These are phyloP conservation scores for Sarcophaga subvicina DNA, from an alignment of 2,888 invertebrate species.

Conservation along the genomic window DNA sequence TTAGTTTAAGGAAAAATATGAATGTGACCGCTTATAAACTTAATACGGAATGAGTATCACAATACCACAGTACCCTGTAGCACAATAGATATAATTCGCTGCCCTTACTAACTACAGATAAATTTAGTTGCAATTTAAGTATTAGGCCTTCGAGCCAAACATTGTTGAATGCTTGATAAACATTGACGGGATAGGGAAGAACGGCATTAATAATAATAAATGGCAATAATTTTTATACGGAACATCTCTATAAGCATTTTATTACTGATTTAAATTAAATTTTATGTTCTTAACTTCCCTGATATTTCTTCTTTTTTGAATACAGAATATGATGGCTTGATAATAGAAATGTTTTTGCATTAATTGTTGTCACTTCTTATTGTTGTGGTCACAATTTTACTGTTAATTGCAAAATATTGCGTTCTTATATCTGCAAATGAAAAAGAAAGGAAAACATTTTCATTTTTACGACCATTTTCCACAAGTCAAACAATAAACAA, in stretches of 20 bases:
- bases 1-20: no score
- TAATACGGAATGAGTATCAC: no score
- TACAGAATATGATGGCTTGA: slow-evolving; percentile 39
- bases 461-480: background rate
- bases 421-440: slow-evolving; percentile 20
- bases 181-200: no score
- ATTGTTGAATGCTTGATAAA: no score
- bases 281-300: slow-evolving; percentile 12
- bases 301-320: slow-evolving; percentile 52
- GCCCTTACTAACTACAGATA: no score
- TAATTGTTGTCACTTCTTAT: background rate
- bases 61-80: no score
- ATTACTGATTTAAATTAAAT: background rate
- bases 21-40: no score
- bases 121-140: no score
- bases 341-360: slow-evolving; percentile 32
- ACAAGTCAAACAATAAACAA: slow-evolving; percentile 43
- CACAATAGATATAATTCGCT: no score
- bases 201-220: no score
- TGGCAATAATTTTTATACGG: background rate
- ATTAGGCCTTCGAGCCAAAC: no score
- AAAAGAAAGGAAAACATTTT: background rate
- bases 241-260: no score
- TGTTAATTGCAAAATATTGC: slow-evolving; percentile 45
- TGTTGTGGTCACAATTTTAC: background rate